Base-by-base conservation (phyloP, 2,888 invertebrate species). In the Hydrotaea diabolus region DNA sequence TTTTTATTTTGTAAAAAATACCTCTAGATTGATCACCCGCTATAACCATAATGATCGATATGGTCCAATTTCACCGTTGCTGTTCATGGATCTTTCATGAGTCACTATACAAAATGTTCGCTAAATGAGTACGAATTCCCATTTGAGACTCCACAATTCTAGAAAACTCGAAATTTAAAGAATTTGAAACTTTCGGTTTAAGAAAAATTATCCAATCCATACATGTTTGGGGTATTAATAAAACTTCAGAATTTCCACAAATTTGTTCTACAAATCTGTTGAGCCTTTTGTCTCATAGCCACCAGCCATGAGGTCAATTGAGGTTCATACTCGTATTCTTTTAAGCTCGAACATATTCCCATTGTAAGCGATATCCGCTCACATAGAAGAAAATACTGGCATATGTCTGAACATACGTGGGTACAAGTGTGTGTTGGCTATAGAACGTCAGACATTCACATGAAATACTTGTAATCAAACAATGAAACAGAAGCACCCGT, bases 341-440 rank as follows among this genome's bases (percentile, higher is more conserved):
- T 77, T 82, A 80, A 85, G 77, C 74, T 69, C 39, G n/a, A 82
- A 71, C 85, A 82, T 85, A 85, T 85, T 85, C 79, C 64, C 46
- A 13, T 77, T 55, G 84, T 53, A 78, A 82, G 11, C 62, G 74
- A 82, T 85, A 85, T 66, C 57, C 23, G n/a, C 19, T 39, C 31
- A 69, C 17, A 53, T 72, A 13, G 26, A n/a, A n/a, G n/a, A 31
- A 78, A 83, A 83, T 83, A 69, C 77, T 59, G 69, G 31, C 85
- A 85, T 85, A 83, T 85, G 85, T 85, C 72, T 80, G 79, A 79
- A 74, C 73, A 69, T 17, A 59, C 17, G 43, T n/a, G 69, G 43
- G 59, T 66, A 26, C 26, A 55, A 80, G 62, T 80, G 80, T 15
- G 31, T 62, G 26, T 49, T 4, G 1, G n/a, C 17, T 11, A 36